Evolutionary conservation across 2,888 invertebrate genomes (phyloP).

Genomic region (Eristalis tenax): DNA sequence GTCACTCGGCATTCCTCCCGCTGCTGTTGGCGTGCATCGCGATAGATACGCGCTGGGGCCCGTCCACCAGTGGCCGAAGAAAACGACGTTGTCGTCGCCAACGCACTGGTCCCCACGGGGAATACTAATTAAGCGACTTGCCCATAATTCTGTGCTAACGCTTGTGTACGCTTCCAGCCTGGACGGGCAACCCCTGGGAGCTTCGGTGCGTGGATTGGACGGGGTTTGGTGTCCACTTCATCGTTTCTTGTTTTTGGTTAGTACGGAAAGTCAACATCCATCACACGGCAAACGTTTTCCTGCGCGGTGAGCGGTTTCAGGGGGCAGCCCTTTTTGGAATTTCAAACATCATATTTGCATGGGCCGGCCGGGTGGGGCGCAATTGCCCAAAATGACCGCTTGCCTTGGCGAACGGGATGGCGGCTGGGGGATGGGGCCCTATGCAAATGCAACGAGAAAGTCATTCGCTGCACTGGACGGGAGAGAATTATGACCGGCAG

Average conservation of each 20-base stretch:
- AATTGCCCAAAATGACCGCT: not conserved
- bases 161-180: conserved; percentile 6
- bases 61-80: conserved; percentile 2
- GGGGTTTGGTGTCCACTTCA: no score
- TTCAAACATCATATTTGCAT: conserved; percentile 43
- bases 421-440: not conserved
- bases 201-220: not conserved
- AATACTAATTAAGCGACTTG: conserved; percentile 67
- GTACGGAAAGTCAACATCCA: conserved; percentile 36
- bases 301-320: not conserved
- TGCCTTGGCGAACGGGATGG: no score
- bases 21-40: not conserved
- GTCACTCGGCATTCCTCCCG: conserved; percentile 57
- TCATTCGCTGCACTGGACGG: conserved; percentile 28
- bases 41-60: not conserved
- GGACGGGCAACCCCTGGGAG: conserved; percentile 2
- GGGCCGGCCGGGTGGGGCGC: conserved; percentile 1
- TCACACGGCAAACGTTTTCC: conserved; percentile 36
- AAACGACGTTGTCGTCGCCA: conserved; percentile 22
- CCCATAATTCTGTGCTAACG: conserved; percentile 56
- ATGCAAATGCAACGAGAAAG: conserved; percentile 49
- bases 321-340: conserved; percentile 41
- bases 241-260: no score
- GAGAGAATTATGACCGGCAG: conserved; percentile 21
- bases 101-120: conserved; percentile 22